Conservation (phyloP, 2,113 vertebrate species). For the Gorsachius goisagi region DNA sequence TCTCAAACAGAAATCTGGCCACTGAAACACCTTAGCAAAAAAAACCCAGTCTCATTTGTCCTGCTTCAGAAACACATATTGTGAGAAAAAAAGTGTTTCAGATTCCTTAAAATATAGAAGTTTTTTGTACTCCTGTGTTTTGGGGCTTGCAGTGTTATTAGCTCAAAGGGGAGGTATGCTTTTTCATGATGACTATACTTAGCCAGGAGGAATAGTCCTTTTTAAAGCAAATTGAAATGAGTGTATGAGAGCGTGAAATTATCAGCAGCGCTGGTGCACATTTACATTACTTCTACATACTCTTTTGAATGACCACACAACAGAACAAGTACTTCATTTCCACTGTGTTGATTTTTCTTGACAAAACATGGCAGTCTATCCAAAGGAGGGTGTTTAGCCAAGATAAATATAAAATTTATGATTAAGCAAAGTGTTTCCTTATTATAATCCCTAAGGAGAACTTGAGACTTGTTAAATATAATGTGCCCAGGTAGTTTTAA, state of each 20-base stretch:
- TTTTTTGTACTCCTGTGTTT: conserved; percentile 13
- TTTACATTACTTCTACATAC: conserved; percentile 61
- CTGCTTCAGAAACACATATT: background rate
- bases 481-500: conserved; percentile 53
- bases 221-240: conserved; percentile 64
- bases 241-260: conserved; percentile 59
- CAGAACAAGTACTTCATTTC: conserved; percentile 58
- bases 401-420: conserved; percentile 73
- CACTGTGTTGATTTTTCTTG: conserved; percentile 68
- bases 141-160: conserved; percentile 32
- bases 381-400: conserved; percentile 64
- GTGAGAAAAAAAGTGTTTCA: background rate
- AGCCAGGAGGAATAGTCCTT: conserved; percentile 61
- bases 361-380: conserved; percentile 64
- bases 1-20: background rate
- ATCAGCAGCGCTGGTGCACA: conserved; percentile 16
- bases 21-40: background rate
- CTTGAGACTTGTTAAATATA: conserved; percentile 67
- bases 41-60: background rate
- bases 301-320: conserved; percentile 62
- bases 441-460: conserved; percentile 63
- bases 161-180: conserved; percentile 12
- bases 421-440: conserved; percentile 66
- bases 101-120: background rate
- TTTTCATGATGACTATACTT: conserved; percentile 61